phyloP scores from a whole-genome alignment of 2,888 invertebrate genomes.

The Acholoe squamosa region DNA sequence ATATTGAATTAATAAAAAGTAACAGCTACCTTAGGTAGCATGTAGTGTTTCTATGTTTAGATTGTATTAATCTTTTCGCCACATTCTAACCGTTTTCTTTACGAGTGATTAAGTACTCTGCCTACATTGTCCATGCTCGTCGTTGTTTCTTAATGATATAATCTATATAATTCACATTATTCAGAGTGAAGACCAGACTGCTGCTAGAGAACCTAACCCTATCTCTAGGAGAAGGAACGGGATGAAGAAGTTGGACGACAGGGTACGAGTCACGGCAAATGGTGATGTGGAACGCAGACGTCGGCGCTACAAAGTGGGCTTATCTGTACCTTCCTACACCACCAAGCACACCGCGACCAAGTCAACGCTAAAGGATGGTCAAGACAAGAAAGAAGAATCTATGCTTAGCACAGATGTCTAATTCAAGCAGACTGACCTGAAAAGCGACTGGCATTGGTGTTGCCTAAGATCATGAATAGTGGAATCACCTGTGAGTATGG shows the following conservation, averaged over 20 bases:
- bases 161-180: no score
- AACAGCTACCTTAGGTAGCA: no score
- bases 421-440: not conserved
- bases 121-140: no score
- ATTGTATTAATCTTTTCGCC: no score
- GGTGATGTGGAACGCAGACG: conserved; percentile 7
- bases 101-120: no score
- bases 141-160: no score
- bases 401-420: not conserved
- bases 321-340: not conserved
- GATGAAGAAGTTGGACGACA: not conserved
- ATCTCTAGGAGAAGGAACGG: not conserved
- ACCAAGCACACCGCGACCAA: not conserved
- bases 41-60: no score
- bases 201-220: not conserved
- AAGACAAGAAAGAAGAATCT: not conserved
- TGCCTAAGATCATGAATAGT: no score
- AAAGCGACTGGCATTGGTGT: no score
- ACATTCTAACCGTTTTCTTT: no score
- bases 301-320: not conserved
- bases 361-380: not conserved
- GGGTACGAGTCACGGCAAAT: not conserved
- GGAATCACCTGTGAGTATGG: no score
- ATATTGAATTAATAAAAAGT: no score
- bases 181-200: not conserved